These are phyloP conservation scores for Spodoptera frugiperda DNA, from an alignment of 1,140 invertebrate genomes.

Conservation along the genomic window DNA sequence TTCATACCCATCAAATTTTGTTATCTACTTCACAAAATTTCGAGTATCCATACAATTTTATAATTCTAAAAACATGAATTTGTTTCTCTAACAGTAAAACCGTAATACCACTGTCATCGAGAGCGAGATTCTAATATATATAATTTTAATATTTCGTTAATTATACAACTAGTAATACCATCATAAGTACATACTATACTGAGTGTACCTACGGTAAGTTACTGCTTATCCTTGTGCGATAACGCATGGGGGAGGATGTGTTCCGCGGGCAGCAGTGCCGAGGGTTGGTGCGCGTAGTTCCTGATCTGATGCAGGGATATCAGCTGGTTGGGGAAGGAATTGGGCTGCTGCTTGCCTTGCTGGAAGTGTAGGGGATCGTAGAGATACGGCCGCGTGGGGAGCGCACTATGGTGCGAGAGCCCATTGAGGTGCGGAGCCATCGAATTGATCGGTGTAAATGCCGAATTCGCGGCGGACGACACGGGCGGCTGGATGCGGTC, in stretches of 20 bases:
- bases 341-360: constrained; percentile 88
- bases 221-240: constrained; percentile 86
- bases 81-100: constrained; percentile 75
- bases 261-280: constrained; percentile 85
- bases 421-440: constrained; percentile 91
- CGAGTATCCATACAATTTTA: constrained; percentile 81
- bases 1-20: constrained; percentile 73
- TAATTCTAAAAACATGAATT: constrained; percentile 81
- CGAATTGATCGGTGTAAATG: constrained; percentile 96
- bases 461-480: constrained; percentile 90
- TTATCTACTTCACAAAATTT: constrained; percentile 77
- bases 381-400: constrained; percentile 93
- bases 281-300: constrained; percentile 97
- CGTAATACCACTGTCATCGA: constrained; percentile 78
- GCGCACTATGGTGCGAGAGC: constrained; percentile 90
- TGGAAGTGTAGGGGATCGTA: constrained; percentile 97
- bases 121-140: constrained; percentile 80
- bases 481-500: constrained; percentile 85
- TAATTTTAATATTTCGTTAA: constrained; percentile 77
- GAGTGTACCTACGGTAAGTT: constrained; percentile 74
- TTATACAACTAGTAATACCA: constrained; percentile 85
- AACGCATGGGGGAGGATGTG: constrained; percentile 84
- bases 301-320: constrained; percentile 98
- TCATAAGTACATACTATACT: constrained; percentile 77
- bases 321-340: constrained; percentile 96